phyloP scores from a whole-genome alignment of 1,140 invertebrate genomes.

The Aphis gossypii region DNA sequence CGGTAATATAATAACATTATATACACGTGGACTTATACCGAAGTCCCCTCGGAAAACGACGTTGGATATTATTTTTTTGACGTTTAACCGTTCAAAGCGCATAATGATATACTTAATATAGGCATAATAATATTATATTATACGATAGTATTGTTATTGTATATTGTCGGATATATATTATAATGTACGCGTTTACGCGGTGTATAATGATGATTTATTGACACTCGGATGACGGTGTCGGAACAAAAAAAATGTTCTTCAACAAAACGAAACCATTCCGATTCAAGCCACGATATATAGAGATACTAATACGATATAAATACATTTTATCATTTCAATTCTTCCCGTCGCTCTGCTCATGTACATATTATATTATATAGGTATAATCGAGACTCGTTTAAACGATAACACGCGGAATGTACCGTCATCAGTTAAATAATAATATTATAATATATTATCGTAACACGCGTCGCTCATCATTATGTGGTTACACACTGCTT shows the following conservation, averaged over 20 bases:
- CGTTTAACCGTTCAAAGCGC: neutral
- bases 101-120: neutral
- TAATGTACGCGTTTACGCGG: neutral
- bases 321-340: neutral
- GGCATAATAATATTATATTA: neutral
- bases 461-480: neutral
- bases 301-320: neutral
- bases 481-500: neutral
- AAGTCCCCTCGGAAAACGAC: neutral
- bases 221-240: neutral
- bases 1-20: neutral
- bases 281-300: neutral
- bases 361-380: no score
- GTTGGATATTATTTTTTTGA: neutral
- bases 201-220: neutral
- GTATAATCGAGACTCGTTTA: neutral
- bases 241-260: neutral
- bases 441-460: neutral
- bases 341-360: neutral
- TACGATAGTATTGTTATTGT: neutral
- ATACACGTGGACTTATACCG: neutral
- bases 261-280: neutral
- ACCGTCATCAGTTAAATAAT: neutral
- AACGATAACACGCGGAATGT: neutral
- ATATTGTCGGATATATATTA: no score